Percentiles rank a stretch among this genome's conserved stretches.
Conservation (phyloP, 2,888 invertebrate genomes). For the Bombyx huttoni region DNA sequence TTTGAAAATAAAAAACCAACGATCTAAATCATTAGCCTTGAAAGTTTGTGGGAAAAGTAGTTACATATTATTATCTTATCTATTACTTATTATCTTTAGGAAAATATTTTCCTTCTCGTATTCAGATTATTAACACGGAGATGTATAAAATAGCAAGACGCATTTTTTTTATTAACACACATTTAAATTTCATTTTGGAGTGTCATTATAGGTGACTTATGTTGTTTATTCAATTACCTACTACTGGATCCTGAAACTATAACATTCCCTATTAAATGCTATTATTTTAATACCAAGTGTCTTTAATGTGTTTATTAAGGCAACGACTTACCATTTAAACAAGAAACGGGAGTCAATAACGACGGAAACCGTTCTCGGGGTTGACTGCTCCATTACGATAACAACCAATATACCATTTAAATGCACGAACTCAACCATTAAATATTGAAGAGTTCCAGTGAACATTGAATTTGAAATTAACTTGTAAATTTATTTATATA, state of each 20-base stretch:
- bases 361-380: slow-evolving; percentile 19
- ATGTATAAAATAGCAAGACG: no score
- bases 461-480: background rate
- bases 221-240: background rate
- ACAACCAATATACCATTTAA: slow-evolving; percentile 13
- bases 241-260: slow-evolving; percentile 6
- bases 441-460: background rate
- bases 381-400: slow-evolving; percentile 24
- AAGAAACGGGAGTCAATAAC: slow-evolving; percentile 23
- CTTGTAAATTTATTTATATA: slow-evolving; percentile 1
- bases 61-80: no score
- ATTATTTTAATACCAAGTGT: slow-evolving; percentile 20
- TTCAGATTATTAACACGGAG: no score
- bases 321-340: slow-evolving; percentile 24
- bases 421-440: background rate
- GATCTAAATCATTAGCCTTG: no score
- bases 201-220: background rate
- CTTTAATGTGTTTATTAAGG: slow-evolving; percentile 20
- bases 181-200: no score
- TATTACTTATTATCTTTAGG: no score
- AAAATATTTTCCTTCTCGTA: no score
- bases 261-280: slow-evolving; percentile 15
- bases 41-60: no score
- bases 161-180: no score
- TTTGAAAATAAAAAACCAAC: no score